These are phyloP conservation scores for Polydrusus cervinus DNA, from an alignment of 2,888 invertebrate genomes.

Conservation along the genomic window DNA sequence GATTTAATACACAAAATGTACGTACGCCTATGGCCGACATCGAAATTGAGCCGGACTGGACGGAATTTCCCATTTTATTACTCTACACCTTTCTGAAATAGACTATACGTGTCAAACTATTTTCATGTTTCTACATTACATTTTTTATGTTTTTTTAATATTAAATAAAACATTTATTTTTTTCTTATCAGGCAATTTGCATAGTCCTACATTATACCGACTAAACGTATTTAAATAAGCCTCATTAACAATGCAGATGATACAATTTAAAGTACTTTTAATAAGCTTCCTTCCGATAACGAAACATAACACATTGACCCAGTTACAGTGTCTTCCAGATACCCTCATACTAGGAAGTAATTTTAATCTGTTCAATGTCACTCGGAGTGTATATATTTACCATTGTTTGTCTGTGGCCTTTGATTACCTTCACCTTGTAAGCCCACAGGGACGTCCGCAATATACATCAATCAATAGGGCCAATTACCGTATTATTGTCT, in stretches of 20 bases:
- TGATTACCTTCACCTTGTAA: not conserved
- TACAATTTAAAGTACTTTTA: not conserved
- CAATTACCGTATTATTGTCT: too few species aligned
- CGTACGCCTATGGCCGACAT: too few species aligned
- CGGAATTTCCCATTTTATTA: too few species aligned
- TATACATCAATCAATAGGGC: too few species aligned
- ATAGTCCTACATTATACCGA: not conserved
- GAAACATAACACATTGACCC: conserved; percentile 41
- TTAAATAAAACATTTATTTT: too few species aligned
- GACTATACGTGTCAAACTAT: too few species aligned
- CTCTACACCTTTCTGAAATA: too few species aligned
- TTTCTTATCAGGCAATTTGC: not conserved
- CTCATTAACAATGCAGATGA: conserved; percentile 20
- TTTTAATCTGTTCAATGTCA: conserved; percentile 45
- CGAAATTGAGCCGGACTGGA: too few species aligned
- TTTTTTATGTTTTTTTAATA: too few species aligned
- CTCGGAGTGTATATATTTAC: not conserved
- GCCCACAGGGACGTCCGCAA: too few species aligned
- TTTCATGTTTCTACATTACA: too few species aligned
- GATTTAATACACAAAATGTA: too few species aligned
- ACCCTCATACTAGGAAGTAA: conserved; percentile 38
- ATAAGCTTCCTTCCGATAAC: conserved; percentile 18
- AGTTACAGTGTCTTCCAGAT: conserved; percentile 25
- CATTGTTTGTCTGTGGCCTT: not conserved
- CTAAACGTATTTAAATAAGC: conserved; percentile 13